Percentiles rank a stretch among this genome's conserved stretches.
Evolutionary conservation across 2,113 vertebrate species (phyloP).

Genomic region (Emydocephalus ijimae): DNA sequence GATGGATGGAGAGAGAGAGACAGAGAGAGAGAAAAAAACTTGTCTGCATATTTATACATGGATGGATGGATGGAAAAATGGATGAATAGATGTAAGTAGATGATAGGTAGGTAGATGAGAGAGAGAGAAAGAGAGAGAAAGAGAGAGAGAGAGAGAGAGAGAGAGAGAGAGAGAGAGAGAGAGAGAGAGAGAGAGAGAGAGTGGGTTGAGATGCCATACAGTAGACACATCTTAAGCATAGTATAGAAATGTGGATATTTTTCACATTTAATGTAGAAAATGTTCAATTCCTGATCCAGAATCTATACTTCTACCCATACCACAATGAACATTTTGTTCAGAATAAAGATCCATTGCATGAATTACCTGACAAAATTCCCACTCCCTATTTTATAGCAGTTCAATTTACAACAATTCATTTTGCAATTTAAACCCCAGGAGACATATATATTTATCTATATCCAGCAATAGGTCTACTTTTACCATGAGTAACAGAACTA

Average conservation of each 20-base stretch:
- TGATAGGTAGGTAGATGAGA: background rate
- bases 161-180: too few relatives aligned
- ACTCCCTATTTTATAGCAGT: background rate
- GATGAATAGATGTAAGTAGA: too few relatives aligned
- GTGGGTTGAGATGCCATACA: background rate
- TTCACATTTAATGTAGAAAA: background rate
- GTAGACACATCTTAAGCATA: background rate
- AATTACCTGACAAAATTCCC: background rate
- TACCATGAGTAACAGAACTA: background rate
- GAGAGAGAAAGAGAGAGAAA: too few relatives aligned
- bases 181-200: background rate
- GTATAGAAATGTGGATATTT: background rate
- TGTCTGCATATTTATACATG: too few relatives aligned
- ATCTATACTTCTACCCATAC: background rate
- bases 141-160: too few relatives aligned
- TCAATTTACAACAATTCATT: background rate
- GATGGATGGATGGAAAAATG: too few relatives aligned
- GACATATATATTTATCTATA: constrained; percentile 13
- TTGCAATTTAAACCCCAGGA: background rate
- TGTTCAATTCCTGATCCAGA: background rate
- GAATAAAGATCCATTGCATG: background rate
- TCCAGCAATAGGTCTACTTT: constrained; percentile 5
- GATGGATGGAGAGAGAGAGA: too few relatives aligned
- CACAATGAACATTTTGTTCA: background rate
- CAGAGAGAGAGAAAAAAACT: too few relatives aligned